phyloP scores from a whole-genome alignment of 2,888 invertebrate species.

The Eupeodes latifasciatus region DNA sequence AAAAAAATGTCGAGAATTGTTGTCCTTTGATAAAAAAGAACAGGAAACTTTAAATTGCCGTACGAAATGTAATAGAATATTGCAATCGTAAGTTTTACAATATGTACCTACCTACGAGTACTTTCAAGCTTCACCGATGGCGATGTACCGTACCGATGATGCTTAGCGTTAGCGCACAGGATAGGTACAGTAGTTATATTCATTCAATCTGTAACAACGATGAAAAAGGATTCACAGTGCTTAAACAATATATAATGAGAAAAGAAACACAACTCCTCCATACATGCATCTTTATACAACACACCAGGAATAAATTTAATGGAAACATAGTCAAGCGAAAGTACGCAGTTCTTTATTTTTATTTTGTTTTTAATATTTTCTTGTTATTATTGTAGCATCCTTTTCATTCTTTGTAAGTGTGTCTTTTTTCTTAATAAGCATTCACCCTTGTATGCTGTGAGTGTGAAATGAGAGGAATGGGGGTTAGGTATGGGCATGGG shows the following conservation, averaged over 20 bases:
- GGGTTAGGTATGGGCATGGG: not conserved
- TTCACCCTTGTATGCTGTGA: slow-evolving; percentile 56
- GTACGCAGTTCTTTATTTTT: slow-evolving; percentile 39
- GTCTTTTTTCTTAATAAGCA: slow-evolving; percentile 75
- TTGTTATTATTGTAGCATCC: slow-evolving; percentile 69
- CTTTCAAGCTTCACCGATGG: not conserved
- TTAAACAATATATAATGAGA: slow-evolving; percentile 10
- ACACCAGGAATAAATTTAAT: slow-evolving; percentile 71
- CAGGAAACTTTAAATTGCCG: slow-evolving; percentile 29
- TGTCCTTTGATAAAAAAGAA: slow-evolving; percentile 31
- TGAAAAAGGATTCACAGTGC: slow-evolving; percentile 27
- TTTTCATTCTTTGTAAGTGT: slow-evolving; percentile 68
- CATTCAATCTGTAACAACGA: slow-evolving; percentile 63
- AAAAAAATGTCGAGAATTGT: not conserved
- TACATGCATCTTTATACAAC: slow-evolving; percentile 54
- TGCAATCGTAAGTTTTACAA: slow-evolving; percentile 32
- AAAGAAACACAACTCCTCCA: not conserved
- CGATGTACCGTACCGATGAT: too few relatives aligned
- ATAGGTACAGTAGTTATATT: slow-evolving; percentile 53
- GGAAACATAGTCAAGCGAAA: slow-evolving; percentile 70
- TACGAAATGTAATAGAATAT: slow-evolving; percentile 10
- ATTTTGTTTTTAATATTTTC: slow-evolving; percentile 47
- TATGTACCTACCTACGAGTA: slow-evolving; percentile 10
- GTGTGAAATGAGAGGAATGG: slow-evolving; percentile 18
- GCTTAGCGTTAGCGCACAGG: too few relatives aligned